phyloP scores from a whole-genome alignment of 2,888 invertebrate genomes.

The Lysandra coridon region DNA sequence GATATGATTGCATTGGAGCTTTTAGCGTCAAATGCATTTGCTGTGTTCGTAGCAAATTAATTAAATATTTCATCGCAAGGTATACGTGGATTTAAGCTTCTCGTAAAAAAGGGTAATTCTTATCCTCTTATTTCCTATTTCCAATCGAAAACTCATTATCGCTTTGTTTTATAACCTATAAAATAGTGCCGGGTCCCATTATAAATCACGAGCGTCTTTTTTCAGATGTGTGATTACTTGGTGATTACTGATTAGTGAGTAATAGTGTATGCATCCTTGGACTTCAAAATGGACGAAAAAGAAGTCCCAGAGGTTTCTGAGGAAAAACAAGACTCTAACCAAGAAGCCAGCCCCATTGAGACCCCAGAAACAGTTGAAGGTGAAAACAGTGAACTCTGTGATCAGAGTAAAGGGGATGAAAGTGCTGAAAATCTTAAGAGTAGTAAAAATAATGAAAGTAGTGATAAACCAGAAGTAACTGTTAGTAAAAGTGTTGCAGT shows the following conservation, averaged over 20 bases:
- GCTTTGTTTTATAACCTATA: constrained; percentile 61
- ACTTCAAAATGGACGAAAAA: constrained; percentile 67
- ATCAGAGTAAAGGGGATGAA: background rate
- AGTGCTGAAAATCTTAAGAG: constrained; percentile 38
- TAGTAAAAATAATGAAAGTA: background rate
- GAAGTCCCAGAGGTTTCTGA: constrained; percentile 54
- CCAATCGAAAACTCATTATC: constrained; percentile 24
- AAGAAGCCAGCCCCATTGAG: constrained; percentile 29
- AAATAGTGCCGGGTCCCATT: constrained; percentile 64
- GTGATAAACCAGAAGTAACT: constrained; percentile 38
- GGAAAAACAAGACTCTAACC: constrained; percentile 43
- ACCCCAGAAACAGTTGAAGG: background rate
- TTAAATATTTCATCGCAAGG: background rate
- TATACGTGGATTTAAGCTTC: background rate
- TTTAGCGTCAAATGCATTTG: constrained; percentile 56
- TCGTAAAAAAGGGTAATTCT: background rate
- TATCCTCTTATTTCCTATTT: background rate
- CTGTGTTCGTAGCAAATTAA: background rate
- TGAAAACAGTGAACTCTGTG: background rate
- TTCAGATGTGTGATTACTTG: constrained; percentile 55
- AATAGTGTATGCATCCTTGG: constrained; percentile 45
- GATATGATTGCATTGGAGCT: constrained; percentile 56
- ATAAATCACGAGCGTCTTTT: constrained; percentile 42
- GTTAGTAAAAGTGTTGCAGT: constrained; percentile 42
- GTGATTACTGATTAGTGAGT: constrained; percentile 40